Percentiles rank a stretch among this genome's conserved stretches.
Conservation (phyloP, 2,797 vertebrate genomes). For the Acomys russatus region DNA sequence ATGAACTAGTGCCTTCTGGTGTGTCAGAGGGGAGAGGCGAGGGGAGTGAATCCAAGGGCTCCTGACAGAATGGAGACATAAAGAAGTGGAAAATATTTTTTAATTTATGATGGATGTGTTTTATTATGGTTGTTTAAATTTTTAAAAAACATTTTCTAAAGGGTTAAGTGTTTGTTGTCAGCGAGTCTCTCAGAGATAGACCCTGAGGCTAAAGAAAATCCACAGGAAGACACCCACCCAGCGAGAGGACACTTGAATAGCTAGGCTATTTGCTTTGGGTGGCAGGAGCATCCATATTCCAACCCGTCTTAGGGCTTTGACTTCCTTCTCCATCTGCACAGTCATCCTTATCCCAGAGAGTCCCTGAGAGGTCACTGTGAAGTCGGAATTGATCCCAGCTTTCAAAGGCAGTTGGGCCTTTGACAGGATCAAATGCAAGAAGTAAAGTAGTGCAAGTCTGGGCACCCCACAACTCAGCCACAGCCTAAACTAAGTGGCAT, state of each 20-base stretch:
- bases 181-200: not conserved
- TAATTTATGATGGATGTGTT: not conserved
- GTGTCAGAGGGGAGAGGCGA: not conserved
- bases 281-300: not conserved
- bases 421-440: not conserved
- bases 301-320: not conserved
- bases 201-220: not conserved
- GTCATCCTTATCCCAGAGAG: not conserved
- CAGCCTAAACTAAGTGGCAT: not conserved
- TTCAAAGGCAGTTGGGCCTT: constrained; percentile 5
- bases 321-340: constrained; percentile 10
- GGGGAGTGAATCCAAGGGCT: not conserved
- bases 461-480: not conserved
- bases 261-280: not conserved
- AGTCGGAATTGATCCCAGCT: constrained; percentile 53
- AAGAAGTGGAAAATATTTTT: not conserved
- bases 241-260: not conserved
- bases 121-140: not conserved
- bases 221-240: not conserved
- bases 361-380: constrained; percentile 55
- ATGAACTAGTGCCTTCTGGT: not conserved
- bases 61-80: not conserved
- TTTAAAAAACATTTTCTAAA: not conserved
- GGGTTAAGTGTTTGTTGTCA: not conserved
- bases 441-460: not conserved